Percentiles rank a stretch among this genome's conserved stretches.
These are phyloP conservation scores for Cheirogaleus major DNA, from an alignment of 2,797 vertebrate genomes.

Conservation along the genomic window DNA sequence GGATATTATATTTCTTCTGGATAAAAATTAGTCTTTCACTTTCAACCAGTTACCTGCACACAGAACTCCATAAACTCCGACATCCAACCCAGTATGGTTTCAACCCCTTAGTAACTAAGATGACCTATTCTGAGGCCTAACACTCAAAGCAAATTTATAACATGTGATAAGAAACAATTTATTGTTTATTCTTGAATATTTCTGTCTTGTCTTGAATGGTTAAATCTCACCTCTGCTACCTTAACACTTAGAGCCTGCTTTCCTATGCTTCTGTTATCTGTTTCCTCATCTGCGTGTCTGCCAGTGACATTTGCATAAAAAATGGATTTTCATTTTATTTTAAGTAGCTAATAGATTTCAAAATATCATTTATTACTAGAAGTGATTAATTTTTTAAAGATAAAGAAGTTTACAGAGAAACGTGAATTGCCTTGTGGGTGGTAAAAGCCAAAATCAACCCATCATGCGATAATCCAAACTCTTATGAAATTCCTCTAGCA, in stretches of 20 bases:
- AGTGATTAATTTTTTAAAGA: background rate
- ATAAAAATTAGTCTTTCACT: background rate
- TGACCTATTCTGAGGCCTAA: background rate
- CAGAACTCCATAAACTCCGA: background rate
- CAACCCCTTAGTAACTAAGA: background rate
- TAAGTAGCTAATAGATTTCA: background rate
- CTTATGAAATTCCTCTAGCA: background rate
- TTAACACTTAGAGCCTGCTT: background rate
- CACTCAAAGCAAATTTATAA: background rate
- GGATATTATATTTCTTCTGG: background rate
- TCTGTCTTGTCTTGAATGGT: background rate
- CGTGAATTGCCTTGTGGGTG: background rate
- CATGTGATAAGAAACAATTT: background rate
- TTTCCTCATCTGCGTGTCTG: background rate
- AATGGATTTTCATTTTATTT: background rate
- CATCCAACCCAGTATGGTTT: background rate
- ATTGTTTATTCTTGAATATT: background rate
- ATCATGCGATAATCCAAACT: background rate
- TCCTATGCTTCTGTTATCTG: background rate
- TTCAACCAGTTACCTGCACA: background rate
- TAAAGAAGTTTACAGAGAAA: background rate
- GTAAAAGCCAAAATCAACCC: background rate
- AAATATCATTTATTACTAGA: background rate
- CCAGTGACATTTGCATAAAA: background rate
- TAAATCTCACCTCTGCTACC: background rate